These are phyloP conservation scores for Keiferia lycopersicella DNA, from an alignment of 2,888 invertebrate species.

Conservation along the genomic window DNA sequence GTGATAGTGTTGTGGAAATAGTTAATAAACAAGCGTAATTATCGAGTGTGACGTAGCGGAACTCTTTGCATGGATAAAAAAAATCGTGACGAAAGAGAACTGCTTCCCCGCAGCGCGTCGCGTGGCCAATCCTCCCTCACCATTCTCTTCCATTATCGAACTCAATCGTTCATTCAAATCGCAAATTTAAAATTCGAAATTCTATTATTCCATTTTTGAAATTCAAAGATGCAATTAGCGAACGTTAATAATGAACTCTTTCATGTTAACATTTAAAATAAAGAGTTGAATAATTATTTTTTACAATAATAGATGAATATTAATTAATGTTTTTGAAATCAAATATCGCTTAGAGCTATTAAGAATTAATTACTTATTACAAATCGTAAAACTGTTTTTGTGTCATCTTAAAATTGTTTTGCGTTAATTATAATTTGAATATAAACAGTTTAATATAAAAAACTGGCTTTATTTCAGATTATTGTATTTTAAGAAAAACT, in stretches of 20 bases:
- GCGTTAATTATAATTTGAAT: background rate
- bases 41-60: no score
- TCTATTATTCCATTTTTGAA: conserved; percentile 46
- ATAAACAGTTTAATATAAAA: no score
- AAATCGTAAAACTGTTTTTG: conserved; percentile 17
- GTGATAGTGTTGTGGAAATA: no score
- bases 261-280: conserved; percentile 14
- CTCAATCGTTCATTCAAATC: conserved; percentile 51
- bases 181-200: conserved; percentile 55
- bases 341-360: background rate
- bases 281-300: conserved; percentile 13
- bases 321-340: background rate
- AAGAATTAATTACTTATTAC: background rate
- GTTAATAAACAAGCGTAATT: no score
- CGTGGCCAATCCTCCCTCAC: conserved; percentile 59
- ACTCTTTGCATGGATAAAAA: no score
- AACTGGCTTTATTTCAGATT: no score
- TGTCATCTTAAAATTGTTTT: background rate
- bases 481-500: no score
- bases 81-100: no score
- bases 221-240: conserved; percentile 50
- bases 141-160: conserved; percentile 59
- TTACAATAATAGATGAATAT: background rate
- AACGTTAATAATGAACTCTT: conserved; percentile 33
- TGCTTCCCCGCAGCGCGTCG: conserved; percentile 50